Evolutionary conservation across 2,113 vertebrate species (phyloP).

Genomic region (Sorex araneus): DNA sequence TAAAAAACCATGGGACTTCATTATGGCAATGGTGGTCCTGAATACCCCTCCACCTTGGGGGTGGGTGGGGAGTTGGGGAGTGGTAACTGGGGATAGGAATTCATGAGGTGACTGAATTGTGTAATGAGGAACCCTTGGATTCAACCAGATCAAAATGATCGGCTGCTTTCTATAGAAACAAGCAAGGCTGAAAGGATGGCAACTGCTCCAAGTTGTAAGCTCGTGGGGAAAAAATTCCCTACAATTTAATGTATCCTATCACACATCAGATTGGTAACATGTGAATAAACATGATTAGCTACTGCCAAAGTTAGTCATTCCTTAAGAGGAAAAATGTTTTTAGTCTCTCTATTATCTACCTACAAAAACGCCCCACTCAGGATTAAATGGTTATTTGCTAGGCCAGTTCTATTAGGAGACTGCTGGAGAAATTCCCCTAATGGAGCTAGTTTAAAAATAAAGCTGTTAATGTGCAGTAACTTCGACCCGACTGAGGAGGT

Average conservation of each 20-base stretch:
- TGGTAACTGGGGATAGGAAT: neutral
- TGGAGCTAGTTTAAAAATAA: neutral
- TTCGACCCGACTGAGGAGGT: neutral
- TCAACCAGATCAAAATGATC: neutral
- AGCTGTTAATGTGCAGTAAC: neutral
- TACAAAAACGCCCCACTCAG: neutral
- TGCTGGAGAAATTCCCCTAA: neutral
- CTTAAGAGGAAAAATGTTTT: conserved; percentile 35
- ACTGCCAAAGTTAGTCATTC: neutral
- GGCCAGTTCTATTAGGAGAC: neutral
- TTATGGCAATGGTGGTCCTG: neutral
- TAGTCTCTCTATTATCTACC: neutral
- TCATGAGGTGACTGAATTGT: neutral
- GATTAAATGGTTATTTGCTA: neutral
- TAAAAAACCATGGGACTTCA: conserved; percentile 21
- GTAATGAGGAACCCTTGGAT: neutral
- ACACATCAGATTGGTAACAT: conserved; percentile 1
- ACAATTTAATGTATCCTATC: neutral
- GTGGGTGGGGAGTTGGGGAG: too few species aligned
- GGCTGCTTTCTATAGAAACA: neutral
- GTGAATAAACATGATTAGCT: neutral
- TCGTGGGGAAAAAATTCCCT: neutral
- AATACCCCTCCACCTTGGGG: neutral
- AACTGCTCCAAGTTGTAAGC: neutral
- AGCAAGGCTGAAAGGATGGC: neutral